These are phyloP conservation scores for Protomyctophum bolini DNA, from an alignment of 2,113 vertebrate species.

Conservation along the genomic window DNA sequence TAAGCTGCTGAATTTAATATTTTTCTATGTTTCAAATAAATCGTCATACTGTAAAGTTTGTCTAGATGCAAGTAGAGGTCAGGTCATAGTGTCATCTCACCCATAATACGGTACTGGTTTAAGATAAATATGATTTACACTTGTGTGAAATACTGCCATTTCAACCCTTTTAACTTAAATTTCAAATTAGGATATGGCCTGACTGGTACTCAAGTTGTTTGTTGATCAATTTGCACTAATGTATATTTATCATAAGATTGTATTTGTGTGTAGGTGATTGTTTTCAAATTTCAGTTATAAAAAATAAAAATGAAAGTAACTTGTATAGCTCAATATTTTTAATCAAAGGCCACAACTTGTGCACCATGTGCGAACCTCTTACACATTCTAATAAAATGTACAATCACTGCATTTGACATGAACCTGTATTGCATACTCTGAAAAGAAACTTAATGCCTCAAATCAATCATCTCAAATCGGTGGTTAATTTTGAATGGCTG, in stretches of 20 bases:
- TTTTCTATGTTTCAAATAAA: conserved; percentile 39
- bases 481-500: neutral
- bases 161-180: conserved; percentile 4
- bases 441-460: neutral
- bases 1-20: conserved; percentile 33
- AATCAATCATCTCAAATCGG: too few relatives aligned
- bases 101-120: conserved; percentile 10
- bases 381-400: too few relatives aligned
- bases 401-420: too few relatives aligned
- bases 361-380: too few relatives aligned
- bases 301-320: conserved; percentile 11
- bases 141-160: conserved; percentile 25
- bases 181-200: conserved; percentile 18
- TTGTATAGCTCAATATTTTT: too few relatives aligned
- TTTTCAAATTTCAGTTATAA: conserved; percentile 66
- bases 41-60: conserved; percentile 24
- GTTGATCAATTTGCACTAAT: conserved; percentile 65
- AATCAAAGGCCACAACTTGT: too few relatives aligned
- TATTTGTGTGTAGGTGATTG: conserved; percentile 51
- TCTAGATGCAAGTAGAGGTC: conserved; percentile 39
- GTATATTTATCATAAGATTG: conserved; percentile 58
- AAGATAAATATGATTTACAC: conserved; percentile 28
- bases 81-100: conserved; percentile 60
- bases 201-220: conserved; percentile 39
- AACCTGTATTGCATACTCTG: neutral